Evolutionary conservation across 2,888 invertebrate genomes (phyloP).

Genomic region (Horisme vitalbata): DNA sequence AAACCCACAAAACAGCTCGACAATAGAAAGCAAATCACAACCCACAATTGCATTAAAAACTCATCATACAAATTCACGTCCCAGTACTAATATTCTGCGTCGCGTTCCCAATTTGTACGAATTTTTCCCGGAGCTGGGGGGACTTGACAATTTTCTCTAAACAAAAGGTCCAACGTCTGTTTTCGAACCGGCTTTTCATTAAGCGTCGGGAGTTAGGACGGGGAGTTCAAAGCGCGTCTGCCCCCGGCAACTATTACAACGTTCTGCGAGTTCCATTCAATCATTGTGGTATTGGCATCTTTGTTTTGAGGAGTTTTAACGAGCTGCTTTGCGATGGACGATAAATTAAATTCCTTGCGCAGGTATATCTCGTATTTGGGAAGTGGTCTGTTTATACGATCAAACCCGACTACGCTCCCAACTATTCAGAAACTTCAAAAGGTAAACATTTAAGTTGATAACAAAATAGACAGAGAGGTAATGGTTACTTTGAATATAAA

Average conservation of each 20-base stretch:
- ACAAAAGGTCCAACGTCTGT: constrained; percentile 49
- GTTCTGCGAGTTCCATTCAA: constrained; percentile 45
- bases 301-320: constrained; percentile 40
- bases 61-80: constrained; percentile 5
- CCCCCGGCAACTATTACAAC: constrained; percentile 48
- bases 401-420: no score
- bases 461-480: no score
- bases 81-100: constrained; percentile 23
- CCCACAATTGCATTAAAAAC: constrained; percentile 5
- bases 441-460: no score
- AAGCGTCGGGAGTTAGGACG: constrained; percentile 39
- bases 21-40: not conserved
- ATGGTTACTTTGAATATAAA: no score
- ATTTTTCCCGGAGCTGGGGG: constrained; percentile 38
- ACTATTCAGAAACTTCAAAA: no score
- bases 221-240: constrained; percentile 45
- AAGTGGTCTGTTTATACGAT: not conserved
- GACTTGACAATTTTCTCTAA: constrained; percentile 47
- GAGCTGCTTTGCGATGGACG: constrained; percentile 22
- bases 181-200: constrained; percentile 54
- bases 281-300: constrained; percentile 45
- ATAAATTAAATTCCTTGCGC: constrained; percentile 31
- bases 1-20: no score
- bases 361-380: not conserved
- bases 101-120: constrained; percentile 34